Conservation (phyloP, 2,888 invertebrate genomes). For the Hypomecis atomaria region DNA sequence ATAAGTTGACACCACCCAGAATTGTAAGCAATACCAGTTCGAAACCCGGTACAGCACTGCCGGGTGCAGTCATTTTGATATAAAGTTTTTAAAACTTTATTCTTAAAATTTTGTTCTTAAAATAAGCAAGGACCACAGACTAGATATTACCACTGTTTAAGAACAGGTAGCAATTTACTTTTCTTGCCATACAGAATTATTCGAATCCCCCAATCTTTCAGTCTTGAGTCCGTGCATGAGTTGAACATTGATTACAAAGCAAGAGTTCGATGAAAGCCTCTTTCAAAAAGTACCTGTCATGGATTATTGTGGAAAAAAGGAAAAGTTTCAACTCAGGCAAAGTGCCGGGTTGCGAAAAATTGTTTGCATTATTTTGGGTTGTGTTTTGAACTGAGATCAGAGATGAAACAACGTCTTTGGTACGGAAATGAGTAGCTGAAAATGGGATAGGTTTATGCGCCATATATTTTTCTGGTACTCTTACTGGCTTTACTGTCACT, state of each 20-base stretch:
- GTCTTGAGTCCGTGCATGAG: slow-evolving; percentile 8
- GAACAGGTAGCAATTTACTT: neutral
- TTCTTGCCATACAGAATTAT: neutral
- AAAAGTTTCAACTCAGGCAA: slow-evolving; percentile 18
- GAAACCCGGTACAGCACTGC: too few species aligned
- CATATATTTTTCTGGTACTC: neutral
- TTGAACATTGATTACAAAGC: slow-evolving; percentile 34
- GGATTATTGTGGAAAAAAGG: slow-evolving; percentile 31
- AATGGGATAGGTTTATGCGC: neutral
- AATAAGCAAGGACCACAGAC: too few species aligned
- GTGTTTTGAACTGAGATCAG: slow-evolving; percentile 8
- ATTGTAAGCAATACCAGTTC: too few species aligned
- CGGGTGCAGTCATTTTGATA: too few species aligned
- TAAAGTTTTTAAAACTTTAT: too few species aligned
- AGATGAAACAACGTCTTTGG: slow-evolving; percentile 2
- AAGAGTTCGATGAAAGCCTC: slow-evolving; percentile 34
- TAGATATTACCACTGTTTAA: too few species aligned
- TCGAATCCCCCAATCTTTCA: neutral
- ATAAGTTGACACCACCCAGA: too few species aligned
- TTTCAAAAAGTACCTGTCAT: slow-evolving; percentile 32
- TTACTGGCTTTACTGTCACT: too few species aligned
- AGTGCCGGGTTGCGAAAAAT: slow-evolving; percentile 23
- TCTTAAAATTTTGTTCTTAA: too few species aligned
- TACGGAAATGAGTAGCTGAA: neutral
- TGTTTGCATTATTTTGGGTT: slow-evolving; percentile 18